Evolutionary conservation across 2,888 invertebrate species (phyloP), one percentile per base, ranked within the genome.

Genomic region (Gasteruption jaculator): DNA sequence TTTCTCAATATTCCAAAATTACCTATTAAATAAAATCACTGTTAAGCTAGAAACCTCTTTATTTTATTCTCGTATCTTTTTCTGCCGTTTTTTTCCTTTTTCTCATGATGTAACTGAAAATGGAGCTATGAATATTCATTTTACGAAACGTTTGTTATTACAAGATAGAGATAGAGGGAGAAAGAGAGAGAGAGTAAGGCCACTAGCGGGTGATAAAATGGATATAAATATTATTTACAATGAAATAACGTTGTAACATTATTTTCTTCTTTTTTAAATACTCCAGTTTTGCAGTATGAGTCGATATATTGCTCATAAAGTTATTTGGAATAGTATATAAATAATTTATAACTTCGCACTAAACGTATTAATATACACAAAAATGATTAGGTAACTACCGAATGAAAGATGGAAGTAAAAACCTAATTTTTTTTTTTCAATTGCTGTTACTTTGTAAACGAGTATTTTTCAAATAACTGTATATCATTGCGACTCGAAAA

Each of bases 171-270:
- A n/a, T n/a, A n/a, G n/a, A n/a, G n/a, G n/a, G n/a, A n/a, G n/a
- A n/a, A n/a, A n/a, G n/a, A n/a, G n/a, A n/a, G n/a, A n/a, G n/a
- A n/a, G n/a, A n/a, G n/a, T 68, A 70, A 70, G 70, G 70, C 70
- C 70, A 68, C 70, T 69, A 70, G 63, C 62, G 61, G 69, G 56
- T 68, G 58, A 67, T 68, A 67, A 61, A 66, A n/a, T n/a, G n/a
- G n/a, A n/a, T n/a, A n/a, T n/a, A n/a, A n/a, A n/a, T n/a, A 56
- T 24, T 20, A 15, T 6, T 10, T 34, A 34, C 22, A 21, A 12
- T 11, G 18, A 30, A 30, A 30, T 14, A 15, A 31, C 7, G n/a
- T n/a, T n/a, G n/a, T n/a, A n/a, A n/a, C n/a, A n/a, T n/a, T 14
- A 30, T 30, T 30, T 30, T 5, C 18, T 3, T 11, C n/a, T 5